Conservation (phyloP, 2,888 invertebrate genomes). For the Caenorhabditis parvicauda region DNA sequence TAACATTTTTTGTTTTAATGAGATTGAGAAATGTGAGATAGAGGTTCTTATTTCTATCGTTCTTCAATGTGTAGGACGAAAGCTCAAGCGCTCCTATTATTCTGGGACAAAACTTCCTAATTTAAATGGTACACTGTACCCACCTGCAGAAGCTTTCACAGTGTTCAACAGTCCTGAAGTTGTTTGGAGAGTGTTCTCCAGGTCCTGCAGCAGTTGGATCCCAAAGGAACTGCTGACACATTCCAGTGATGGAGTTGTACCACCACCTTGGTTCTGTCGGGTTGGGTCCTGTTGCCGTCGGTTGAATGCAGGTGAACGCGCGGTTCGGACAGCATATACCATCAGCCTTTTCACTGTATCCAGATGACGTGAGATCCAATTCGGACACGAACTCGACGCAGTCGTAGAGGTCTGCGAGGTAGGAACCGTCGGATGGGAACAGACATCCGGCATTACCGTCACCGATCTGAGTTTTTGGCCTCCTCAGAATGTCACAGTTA, state of each 20-base stretch:
- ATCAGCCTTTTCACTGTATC: constrained; percentile 46
- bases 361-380: constrained; percentile 41
- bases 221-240: constrained; percentile 53
- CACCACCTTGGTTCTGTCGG: constrained; percentile 54
- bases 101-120: background rate
- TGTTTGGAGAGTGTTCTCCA: constrained; percentile 50
- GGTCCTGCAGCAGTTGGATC: constrained; percentile 46
- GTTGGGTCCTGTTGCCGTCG: constrained; percentile 50
- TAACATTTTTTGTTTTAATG: no score
- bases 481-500: no score
- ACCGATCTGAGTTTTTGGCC: constrained; percentile 26
- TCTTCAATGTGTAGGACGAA: background rate
- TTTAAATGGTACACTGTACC: constrained; percentile 18
- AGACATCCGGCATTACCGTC: constrained; percentile 46
- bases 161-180: constrained; percentile 48
- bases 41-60: background rate
- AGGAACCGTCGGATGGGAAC: constrained; percentile 47
- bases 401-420: constrained; percentile 48
- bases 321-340: constrained; percentile 53
- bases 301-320: constrained; percentile 48
- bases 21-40: no score
- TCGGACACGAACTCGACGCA: constrained; percentile 50
- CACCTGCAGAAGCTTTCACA: constrained; percentile 50
- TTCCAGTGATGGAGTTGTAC: constrained; percentile 42
- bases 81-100: no score